Evolutionary conservation across 2,113 vertebrate species (phyloP).

Genomic region (Eira barbara): DNA sequence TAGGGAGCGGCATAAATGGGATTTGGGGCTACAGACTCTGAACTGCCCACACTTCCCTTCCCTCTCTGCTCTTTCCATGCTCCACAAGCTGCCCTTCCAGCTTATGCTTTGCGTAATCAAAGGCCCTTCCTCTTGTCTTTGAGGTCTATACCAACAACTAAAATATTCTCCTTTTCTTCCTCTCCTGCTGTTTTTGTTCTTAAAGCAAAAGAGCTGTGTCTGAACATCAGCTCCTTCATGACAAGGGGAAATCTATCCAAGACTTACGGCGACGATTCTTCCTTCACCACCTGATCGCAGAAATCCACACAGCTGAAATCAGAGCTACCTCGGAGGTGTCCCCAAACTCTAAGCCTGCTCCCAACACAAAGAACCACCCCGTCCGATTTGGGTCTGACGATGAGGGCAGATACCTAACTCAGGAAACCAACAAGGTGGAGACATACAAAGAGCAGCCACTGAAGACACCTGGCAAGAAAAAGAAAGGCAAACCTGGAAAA

Average conservation of each 20-base stretch:
- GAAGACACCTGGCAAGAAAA: slow-evolving; percentile 89
- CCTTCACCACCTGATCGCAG: slow-evolving; percentile 92
- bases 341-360: slow-evolving; percentile 88
- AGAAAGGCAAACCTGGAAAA: slow-evolving; percentile 92
- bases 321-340: slow-evolving; percentile 82
- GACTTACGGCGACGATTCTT: slow-evolving; percentile 91
- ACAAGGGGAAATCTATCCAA: slow-evolving; percentile 94
- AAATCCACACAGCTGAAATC: slow-evolving; percentile 94
- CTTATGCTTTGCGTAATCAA: too few relatives aligned
- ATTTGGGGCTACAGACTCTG: neutral
- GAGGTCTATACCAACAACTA: neutral
- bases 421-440: slow-evolving; percentile 96
- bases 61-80: neutral
- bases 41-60: neutral
- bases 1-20: neutral
- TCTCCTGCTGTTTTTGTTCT: neutral
- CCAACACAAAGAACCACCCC: slow-evolving; percentile 91
- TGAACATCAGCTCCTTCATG: slow-evolving; percentile 96
- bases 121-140: neutral
- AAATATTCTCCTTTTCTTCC: neutral
- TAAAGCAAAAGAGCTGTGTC: slow-evolving; percentile 94
- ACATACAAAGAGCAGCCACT: slow-evolving; percentile 89
- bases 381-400: slow-evolving; percentile 85
- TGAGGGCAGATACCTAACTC: slow-evolving; percentile 88
- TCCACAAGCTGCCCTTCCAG: neutral